Percentiles rank a stretch among this genome's conserved stretches.
These are phyloP conservation scores for Collichthys lucidus DNA, from an alignment of 2,113 vertebrate species.

Conservation along the genomic window DNA sequence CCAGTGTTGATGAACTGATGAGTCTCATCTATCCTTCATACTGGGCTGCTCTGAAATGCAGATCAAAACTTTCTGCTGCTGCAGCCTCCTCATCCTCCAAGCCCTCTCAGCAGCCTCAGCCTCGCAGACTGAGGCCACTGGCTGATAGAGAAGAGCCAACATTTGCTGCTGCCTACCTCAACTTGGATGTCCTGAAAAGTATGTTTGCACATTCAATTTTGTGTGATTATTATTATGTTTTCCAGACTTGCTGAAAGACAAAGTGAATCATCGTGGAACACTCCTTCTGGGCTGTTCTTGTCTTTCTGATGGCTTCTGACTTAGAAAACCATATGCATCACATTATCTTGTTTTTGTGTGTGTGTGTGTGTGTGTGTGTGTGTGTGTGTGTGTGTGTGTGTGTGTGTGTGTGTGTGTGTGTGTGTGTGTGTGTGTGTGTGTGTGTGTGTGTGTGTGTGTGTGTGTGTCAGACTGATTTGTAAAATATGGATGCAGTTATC, in stretches of 20 bases:
- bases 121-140: slow-evolving; percentile 23
- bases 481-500: neutral
- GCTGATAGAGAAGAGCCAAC: slow-evolving; percentile 83
- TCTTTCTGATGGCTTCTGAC: too few relatives aligned
- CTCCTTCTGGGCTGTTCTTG: too few relatives aligned
- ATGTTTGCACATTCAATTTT: slow-evolving; percentile 69
- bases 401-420: too few relatives aligned
- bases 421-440: neutral
- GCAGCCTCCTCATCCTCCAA: slow-evolving; percentile 71
- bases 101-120: slow-evolving; percentile 27
- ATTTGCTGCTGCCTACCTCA: slow-evolving; percentile 92
- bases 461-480: neutral
- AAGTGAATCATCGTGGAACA: neutral
- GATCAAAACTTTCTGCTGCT: slow-evolving; percentile 83
- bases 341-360: too few relatives aligned
- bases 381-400: too few relatives aligned
- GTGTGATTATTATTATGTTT: neutral
- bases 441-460: too few relatives aligned
- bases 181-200: slow-evolving; percentile 96
- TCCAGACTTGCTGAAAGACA: neutral
- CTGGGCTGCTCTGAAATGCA: slow-evolving; percentile 95
- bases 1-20: slow-evolving; percentile 97
- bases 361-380: too few relatives aligned
- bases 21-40: slow-evolving; percentile 93
- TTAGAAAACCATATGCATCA: too few relatives aligned